A percentile compares a stretch with the other conserved stretches of the same genome.
These are phyloP conservation scores for Diarsia brunnea DNA, from an alignment of 2,888 invertebrate species.

Conservation along the genomic window DNA sequence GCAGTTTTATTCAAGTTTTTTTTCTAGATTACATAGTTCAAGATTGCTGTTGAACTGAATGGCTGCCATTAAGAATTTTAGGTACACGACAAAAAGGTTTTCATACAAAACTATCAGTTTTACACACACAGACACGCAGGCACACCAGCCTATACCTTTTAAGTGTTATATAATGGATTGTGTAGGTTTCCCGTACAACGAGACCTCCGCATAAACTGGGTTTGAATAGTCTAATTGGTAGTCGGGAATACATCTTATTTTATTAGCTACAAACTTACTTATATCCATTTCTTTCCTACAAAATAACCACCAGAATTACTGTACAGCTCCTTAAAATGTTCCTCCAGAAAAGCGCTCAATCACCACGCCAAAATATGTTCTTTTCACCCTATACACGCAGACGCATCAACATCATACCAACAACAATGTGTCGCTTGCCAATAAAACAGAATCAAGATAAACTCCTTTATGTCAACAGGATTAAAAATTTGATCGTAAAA, in stretches of 20 bases:
- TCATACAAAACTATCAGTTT: neutral
- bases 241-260: neutral
- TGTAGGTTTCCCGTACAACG: no score
- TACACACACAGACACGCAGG: no score
- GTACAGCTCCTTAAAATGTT: neutral
- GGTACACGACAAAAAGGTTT: no score
- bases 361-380: constrained; percentile 18
- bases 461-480: constrained; percentile 79
- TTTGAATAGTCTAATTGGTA: no score
- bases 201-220: no score
- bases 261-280: neutral
- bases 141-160: no score
- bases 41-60: no score
- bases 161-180: no score
- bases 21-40: no score
- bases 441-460: constrained; percentile 80
- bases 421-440: constrained; percentile 66
- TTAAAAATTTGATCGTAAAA: constrained; percentile 83
- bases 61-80: no score
- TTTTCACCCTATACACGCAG: constrained; percentile 15
- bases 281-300: neutral
- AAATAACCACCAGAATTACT: neutral
- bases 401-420: constrained; percentile 63
- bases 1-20: no score
- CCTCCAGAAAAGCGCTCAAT: neutral